phyloP scores from a whole-genome alignment of 2,888 invertebrate genomes.

The Lampropteryx suffumata region DNA sequence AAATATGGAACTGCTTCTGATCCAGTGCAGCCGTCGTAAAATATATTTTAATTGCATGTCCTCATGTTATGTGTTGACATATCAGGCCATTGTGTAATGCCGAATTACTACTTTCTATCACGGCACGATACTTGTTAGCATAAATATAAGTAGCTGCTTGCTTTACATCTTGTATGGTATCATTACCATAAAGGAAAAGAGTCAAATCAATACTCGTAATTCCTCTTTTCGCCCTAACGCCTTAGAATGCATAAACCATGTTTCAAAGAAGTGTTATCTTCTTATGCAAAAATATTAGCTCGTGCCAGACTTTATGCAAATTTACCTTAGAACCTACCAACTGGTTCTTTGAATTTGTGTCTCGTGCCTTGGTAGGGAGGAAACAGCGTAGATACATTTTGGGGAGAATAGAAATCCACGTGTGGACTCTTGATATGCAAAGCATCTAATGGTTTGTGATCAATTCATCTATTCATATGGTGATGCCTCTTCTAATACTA shows the following conservation, averaged over 20 bases:
- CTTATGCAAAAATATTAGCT: slow-evolving; percentile 79
- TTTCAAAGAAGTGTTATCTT: slow-evolving; percentile 72
- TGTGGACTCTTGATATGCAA: slow-evolving; percentile 80
- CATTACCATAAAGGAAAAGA: slow-evolving; percentile 52
- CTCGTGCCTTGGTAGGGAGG: slow-evolving; percentile 61
- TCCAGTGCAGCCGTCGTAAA: slow-evolving; percentile 52
- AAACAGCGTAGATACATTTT: slow-evolving; percentile 67
- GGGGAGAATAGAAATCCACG: slow-evolving; percentile 75
- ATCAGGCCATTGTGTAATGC: slow-evolving; percentile 43
- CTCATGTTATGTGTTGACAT: slow-evolving; percentile 52
- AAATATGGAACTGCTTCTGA: slow-evolving; percentile 44
- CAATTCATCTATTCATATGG: slow-evolving; percentile 62
- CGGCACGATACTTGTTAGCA: slow-evolving; percentile 21
- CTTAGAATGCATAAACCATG: slow-evolving; percentile 54
- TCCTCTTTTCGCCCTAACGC: slow-evolving; percentile 43
- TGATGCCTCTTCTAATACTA: slow-evolving; percentile 37
- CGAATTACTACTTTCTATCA: slow-evolving; percentile 29
- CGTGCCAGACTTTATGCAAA: slow-evolving; percentile 80
- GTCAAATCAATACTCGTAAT: slow-evolving; percentile 54
- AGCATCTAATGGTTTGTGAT: slow-evolving; percentile 62
- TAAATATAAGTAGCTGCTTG: slow-evolving; percentile 18
- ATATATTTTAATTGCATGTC: slow-evolving; percentile 59
- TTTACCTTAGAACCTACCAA: slow-evolving; percentile 61
- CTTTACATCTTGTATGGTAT: slow-evolving; percentile 28
- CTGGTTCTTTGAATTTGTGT: slow-evolving; percentile 62